phyloP scores from a whole-genome alignment of 2,797 vertebrate species.

The Oryzias sinensis region DNA sequence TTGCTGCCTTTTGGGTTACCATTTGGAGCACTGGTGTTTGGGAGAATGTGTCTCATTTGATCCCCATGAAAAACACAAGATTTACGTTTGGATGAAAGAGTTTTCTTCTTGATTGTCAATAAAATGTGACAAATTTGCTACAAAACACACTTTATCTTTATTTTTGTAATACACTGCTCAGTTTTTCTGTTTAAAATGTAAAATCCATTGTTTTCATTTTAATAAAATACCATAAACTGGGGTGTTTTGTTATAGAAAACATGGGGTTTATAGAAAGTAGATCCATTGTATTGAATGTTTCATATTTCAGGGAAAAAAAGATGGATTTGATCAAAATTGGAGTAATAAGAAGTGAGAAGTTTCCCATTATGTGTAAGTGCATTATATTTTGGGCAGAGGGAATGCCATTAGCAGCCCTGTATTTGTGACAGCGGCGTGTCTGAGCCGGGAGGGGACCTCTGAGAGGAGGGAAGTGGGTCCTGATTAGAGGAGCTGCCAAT shows the following conservation, averaged over 20 bases:
- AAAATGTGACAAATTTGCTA: background rate
- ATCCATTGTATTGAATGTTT: too few species aligned
- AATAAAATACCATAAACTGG: background rate
- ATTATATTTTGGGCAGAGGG: constrained; percentile 13
- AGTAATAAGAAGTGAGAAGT: constrained; percentile 11
- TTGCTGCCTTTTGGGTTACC: background rate
- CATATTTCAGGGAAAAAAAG: too few species aligned
- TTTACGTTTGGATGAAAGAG: too few species aligned
- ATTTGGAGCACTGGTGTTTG: constrained; percentile 14
- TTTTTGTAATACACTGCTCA: background rate
- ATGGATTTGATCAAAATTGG: too few species aligned
- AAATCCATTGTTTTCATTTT: background rate
- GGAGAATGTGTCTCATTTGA: constrained; percentile 8
- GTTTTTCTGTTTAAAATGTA: too few species aligned
- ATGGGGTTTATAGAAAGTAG: too few species aligned
- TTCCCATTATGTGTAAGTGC: background rate
- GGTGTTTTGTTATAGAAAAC: background rate
- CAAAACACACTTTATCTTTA: background rate
- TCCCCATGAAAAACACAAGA: background rate
- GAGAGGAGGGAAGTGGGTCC: constrained; percentile 50
- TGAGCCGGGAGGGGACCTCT: constrained; percentile 44
- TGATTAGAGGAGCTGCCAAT: constrained; percentile 72
- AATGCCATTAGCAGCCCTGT: constrained; percentile 26
- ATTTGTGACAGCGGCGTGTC: constrained; percentile 42
- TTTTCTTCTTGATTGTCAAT: too few species aligned